These are phyloP conservation scores for Phalacrocorax aristotelis DNA, from an alignment of 2,113 vertebrate species.

Conservation along the genomic window DNA sequence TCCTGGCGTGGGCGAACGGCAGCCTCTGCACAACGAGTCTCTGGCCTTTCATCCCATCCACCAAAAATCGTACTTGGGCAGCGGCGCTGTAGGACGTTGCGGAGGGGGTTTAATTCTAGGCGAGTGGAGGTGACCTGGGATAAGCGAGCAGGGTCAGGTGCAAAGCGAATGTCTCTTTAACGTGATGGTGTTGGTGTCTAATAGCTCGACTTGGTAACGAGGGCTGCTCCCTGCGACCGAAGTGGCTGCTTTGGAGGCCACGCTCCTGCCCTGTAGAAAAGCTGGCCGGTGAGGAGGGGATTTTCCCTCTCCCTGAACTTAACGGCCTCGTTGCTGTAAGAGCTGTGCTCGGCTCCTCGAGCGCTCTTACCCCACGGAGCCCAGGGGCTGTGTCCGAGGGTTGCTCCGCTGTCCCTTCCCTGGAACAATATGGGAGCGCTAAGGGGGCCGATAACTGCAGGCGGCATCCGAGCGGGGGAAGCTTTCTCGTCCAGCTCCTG, in stretches of 20 bases:
- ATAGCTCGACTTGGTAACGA: too few relatives aligned
- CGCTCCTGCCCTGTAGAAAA: neutral
- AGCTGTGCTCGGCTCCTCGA: neutral
- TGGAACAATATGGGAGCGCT: rapidly evolving
- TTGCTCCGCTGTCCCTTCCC: neutral
- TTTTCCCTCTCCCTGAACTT: neutral
- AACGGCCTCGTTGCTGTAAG: too few relatives aligned
- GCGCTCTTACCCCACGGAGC: neutral
- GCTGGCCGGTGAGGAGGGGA: neutral
- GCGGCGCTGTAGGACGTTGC: neutral
- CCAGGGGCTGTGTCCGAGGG: neutral
- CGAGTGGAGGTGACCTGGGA: neutral
- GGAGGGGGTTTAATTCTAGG: neutral
- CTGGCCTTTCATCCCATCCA: neutral
- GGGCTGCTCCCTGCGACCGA: neutral
- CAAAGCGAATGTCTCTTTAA: neutral
- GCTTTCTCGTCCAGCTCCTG: neutral
- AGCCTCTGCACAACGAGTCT: neutral
- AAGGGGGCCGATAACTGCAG: neutral
- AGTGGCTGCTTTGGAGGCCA: neutral
- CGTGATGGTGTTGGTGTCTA: neutral
- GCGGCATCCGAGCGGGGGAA: neutral
- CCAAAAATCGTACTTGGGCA: neutral
- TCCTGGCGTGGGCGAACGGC: neutral
- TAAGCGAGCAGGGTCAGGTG: neutral